Conservation (phyloP, 2,113 vertebrate species). For the Spizaetus ornatus region DNA sequence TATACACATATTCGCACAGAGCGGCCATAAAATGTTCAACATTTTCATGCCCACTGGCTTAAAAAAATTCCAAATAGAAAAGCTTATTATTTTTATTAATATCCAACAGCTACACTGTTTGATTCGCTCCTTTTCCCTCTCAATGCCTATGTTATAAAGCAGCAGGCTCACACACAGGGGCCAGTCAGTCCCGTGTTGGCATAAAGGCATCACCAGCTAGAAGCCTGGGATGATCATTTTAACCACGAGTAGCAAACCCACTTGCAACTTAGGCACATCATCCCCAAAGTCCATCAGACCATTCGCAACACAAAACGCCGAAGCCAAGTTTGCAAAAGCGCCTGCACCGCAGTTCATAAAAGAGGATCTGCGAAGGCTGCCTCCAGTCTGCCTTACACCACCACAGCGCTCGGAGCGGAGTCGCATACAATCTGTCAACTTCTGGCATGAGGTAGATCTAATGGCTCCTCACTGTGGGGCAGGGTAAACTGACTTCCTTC, state of each 20-base stretch:
- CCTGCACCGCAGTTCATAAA: neutral
- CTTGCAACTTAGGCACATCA: accelerated
- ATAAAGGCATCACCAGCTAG: neutral
- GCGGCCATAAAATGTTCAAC: neutral
- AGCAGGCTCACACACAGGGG: neutral
- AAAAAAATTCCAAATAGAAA: neutral
- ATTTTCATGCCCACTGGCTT: neutral
- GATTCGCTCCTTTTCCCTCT: neutral
- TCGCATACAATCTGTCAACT: neutral
- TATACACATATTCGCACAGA: neutral
- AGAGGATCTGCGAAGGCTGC: neutral
- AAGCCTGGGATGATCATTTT: neutral
- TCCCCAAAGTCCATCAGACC: neutral
- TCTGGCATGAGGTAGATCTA: neutral
- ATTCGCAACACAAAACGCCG: neutral
- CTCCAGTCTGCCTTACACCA: neutral
- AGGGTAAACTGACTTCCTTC: neutral
- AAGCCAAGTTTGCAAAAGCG: neutral
- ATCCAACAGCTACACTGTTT: neutral
- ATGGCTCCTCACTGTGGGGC: conserved; percentile 27
- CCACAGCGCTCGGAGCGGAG: neutral
- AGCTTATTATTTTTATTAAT: conserved; percentile 31
- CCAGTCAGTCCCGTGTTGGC: neutral
- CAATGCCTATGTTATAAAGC: neutral
- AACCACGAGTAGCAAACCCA: neutral